Evolutionary conservation across 2,888 invertebrate genomes (phyloP).

Genomic region (Eurytoma californica): DNA sequence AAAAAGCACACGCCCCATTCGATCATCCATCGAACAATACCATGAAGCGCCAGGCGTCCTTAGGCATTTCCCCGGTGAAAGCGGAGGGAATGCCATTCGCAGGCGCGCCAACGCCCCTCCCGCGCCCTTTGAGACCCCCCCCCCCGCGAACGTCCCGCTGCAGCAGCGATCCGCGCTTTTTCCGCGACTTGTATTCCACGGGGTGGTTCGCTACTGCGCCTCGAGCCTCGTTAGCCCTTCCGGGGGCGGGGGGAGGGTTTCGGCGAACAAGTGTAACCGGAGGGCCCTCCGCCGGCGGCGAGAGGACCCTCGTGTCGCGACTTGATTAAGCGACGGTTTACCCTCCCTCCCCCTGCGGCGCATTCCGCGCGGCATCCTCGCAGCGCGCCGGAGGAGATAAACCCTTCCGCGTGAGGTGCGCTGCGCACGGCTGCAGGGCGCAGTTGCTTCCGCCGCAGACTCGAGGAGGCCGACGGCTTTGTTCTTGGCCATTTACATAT

Average conservation of each 20-base stretch:
- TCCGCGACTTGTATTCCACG: not conserved
- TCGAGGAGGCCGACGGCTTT: not conserved
- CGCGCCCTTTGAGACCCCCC: too few species aligned
- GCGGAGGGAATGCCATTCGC: too few species aligned
- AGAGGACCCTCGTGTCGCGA: conserved; percentile 65
- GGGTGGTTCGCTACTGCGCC: conserved; percentile 1
- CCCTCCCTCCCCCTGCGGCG: conserved; percentile 56
- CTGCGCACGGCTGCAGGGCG: too few species aligned
- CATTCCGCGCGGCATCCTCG: conserved; percentile 14
- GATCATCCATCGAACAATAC: too few species aligned
- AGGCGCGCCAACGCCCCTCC: too few species aligned
- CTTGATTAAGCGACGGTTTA: conserved; percentile 71
- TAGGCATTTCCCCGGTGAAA: too few species aligned
- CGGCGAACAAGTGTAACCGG: conserved; percentile 31
- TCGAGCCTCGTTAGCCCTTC: conserved; percentile 37
- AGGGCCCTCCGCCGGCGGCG: conserved; percentile 30
- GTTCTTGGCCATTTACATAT: conserved; percentile 26
- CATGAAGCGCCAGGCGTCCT: too few species aligned
- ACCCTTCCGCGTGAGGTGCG: conserved; percentile 4
- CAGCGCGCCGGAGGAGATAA: conserved; percentile 22
- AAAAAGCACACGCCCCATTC: too few species aligned
- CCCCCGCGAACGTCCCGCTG: too few species aligned
- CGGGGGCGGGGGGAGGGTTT: not conserved
- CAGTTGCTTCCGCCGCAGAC: too few species aligned
- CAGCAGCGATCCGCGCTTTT: not conserved